Evolutionary conservation across 2,113 vertebrate genomes (phyloP).

Genomic region (Strix uralensis): DNA sequence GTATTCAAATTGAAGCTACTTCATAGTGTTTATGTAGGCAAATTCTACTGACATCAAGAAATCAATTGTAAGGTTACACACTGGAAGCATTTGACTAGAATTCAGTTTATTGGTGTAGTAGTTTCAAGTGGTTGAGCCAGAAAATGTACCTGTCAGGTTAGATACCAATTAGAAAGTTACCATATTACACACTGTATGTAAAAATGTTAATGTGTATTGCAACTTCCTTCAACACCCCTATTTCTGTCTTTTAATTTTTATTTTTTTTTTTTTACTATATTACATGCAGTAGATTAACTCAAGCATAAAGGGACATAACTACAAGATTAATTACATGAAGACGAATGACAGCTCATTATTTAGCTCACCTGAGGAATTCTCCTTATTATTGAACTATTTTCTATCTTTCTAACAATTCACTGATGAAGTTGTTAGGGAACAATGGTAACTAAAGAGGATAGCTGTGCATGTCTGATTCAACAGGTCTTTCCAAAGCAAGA

Average conservation of each 20-base stretch:
- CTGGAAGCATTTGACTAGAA: not conserved
- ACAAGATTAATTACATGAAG: slow-evolving; percentile 48
- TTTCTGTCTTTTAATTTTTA: not conserved
- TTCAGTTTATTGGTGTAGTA: not conserved
- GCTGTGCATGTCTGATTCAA: slow-evolving; percentile 63
- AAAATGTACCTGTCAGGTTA: not conserved
- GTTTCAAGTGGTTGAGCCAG: not conserved
- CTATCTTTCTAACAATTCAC: slow-evolving; percentile 66
- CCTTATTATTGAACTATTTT: slow-evolving; percentile 57
- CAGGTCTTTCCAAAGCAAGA: not conserved
- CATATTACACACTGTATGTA: not conserved
- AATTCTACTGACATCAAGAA: not conserved
- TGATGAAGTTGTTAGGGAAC: slow-evolving; percentile 73
- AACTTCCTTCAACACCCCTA: not conserved
- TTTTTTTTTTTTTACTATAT: not conserved
- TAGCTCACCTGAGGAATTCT: slow-evolving; percentile 45
- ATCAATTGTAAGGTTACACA: not conserved
- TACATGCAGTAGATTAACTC: slow-evolving; percentile 7
- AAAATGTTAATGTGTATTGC: slow-evolving; percentile 24
- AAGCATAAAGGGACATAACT: slow-evolving; percentile 30
- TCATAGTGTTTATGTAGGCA: not conserved
- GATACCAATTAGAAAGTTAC: not conserved
- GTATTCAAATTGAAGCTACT: not conserved
- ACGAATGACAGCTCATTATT: slow-evolving; percentile 53
- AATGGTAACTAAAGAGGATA: slow-evolving; percentile 74